Percentiles rank a stretch among this genome's conserved stretches.
Conservation (phyloP, 2,888 invertebrate genomes). For the Masnerella sp. region DNA sequence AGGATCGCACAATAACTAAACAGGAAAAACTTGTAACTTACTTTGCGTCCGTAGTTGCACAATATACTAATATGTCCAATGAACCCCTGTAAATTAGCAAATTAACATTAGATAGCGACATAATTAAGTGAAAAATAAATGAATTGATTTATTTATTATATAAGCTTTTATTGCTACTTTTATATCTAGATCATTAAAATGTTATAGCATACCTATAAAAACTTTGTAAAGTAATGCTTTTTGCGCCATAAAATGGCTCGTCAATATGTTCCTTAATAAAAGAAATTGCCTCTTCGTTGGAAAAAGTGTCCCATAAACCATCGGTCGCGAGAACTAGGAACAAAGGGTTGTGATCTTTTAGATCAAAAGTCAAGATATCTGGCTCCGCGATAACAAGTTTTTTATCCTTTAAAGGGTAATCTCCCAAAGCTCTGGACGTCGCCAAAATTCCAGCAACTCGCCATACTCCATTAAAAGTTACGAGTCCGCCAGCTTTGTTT, state of each 20-base stretch:
- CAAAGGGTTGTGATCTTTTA: conserved; percentile 90
- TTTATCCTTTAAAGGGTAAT: conserved; percentile 96
- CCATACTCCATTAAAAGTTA: conserved; percentile 97
- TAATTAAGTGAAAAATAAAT: too few relatives aligned
- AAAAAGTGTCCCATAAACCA: conserved; percentile 97
- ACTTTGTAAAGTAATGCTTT: conserved; percentile 93
- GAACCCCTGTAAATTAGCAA: too few relatives aligned
- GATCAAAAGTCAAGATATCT: conserved; percentile 94
- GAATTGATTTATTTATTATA: too few relatives aligned
- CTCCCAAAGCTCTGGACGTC: conserved; percentile 95
- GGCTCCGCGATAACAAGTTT: conserved; percentile 97
- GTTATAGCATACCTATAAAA: conserved; percentile 83
- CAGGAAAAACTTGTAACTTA: too few relatives aligned
- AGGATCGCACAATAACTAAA: too few relatives aligned
- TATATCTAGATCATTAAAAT: too few relatives aligned
- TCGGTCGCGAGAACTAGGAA: conserved; percentile 96
- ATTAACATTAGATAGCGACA: too few relatives aligned
- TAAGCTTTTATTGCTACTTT: too few relatives aligned
- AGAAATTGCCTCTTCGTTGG: conserved; percentile 95
- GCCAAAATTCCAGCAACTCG: conserved; percentile 96
- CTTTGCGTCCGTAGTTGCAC: too few relatives aligned
- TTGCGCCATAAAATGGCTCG: conserved; percentile 93
- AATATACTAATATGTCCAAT: too few relatives aligned
- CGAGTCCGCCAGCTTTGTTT: conserved; percentile 96
- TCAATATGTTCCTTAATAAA: conserved; percentile 91